These are phyloP conservation scores for Serrognathus titanus DNA, from an alignment of 2,888 invertebrate genomes.

Conservation along the genomic window DNA sequence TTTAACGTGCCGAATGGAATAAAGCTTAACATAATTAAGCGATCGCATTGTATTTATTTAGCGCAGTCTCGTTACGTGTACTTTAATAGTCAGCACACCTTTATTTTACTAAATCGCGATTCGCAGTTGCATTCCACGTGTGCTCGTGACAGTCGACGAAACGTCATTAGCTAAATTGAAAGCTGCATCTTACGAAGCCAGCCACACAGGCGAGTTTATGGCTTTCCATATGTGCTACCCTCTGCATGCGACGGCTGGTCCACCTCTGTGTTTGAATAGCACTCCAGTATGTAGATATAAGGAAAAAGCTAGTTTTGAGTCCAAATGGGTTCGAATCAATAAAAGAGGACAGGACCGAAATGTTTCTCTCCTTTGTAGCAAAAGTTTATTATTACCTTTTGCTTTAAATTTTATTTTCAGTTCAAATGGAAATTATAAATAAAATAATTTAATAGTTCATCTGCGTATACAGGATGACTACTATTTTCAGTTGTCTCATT, in stretches of 20 bases:
- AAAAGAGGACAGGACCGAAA: slow-evolving; percentile 43
- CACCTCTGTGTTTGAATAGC: slow-evolving; percentile 46
- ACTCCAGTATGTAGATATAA: slow-evolving; percentile 50
- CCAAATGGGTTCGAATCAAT: slow-evolving; percentile 48
- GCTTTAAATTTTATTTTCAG: slow-evolving; percentile 6
- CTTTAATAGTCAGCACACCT: slow-evolving; percentile 37
- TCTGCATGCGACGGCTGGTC: slow-evolving; percentile 30
- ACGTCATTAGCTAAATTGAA: slow-evolving; percentile 53
- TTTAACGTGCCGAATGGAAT: too few species aligned
- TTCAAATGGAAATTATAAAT: too few species aligned
- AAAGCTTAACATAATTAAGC: too few species aligned
- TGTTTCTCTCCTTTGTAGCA: slow-evolving; percentile 32
- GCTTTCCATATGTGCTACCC: slow-evolving; percentile 27
- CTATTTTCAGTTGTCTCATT: too few species aligned
- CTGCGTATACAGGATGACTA: too few species aligned
- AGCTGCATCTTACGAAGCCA: slow-evolving; percentile 49
- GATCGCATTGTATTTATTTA: too few species aligned
- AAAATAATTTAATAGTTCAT: too few species aligned
- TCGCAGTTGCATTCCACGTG: slow-evolving; percentile 45
- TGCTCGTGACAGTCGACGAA: slow-evolving; percentile 50
- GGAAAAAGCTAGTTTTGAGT: slow-evolving; percentile 42
- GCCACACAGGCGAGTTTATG: slow-evolving; percentile 31
- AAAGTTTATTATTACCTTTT: slow-evolving; percentile 33
- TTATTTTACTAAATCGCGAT: slow-evolving; percentile 44
- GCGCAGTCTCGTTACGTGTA: neutral